A percentile compares a stretch with the other conserved stretches of the same genome.
Evolutionary conservation across 2,888 invertebrate genomes (phyloP).

Genomic region (Synergus umbraculus): DNA sequence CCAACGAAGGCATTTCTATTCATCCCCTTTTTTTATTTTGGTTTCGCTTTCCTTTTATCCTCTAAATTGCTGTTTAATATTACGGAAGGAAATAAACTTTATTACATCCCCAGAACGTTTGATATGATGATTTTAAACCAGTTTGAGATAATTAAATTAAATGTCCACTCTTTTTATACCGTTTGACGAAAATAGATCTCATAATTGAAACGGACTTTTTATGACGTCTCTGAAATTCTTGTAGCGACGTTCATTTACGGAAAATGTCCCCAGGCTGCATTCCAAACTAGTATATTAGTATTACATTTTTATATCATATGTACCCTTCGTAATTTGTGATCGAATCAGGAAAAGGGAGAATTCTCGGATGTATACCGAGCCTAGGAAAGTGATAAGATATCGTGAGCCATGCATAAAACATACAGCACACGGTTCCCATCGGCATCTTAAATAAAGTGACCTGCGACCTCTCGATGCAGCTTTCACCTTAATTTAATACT

Average conservation of each 20-base stretch:
- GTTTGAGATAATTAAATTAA: neutral
- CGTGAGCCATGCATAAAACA: conserved; percentile 42
- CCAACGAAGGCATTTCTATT: conserved; percentile 31
- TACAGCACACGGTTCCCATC: conserved; percentile 33
- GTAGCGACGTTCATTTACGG: neutral
- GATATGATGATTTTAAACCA: neutral
- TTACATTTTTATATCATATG: conserved; percentile 8
- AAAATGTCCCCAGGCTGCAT: conserved; percentile 1
- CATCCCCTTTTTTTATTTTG: neutral
- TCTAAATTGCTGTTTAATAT: neutral
- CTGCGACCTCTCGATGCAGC: conserved; percentile 16
- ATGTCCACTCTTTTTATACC: neutral
- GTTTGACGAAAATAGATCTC: neutral
- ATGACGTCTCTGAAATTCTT: neutral
- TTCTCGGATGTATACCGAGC: neutral
- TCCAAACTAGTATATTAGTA: neutral
- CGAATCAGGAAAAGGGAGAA: neutral
- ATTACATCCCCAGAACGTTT: neutral
- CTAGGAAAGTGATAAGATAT: conserved; percentile 42
- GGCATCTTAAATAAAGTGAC: conserved; percentile 43
- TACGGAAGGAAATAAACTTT: neutral
- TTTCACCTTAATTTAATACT: conserved; percentile 8
- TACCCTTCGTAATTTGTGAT: neutral
- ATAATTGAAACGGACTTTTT: neutral
- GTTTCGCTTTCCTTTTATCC: neutral